These are phyloP conservation scores for Hippopotamus amphibius DNA, from an alignment of 2,113 vertebrate genomes.

Conservation along the genomic window DNA sequence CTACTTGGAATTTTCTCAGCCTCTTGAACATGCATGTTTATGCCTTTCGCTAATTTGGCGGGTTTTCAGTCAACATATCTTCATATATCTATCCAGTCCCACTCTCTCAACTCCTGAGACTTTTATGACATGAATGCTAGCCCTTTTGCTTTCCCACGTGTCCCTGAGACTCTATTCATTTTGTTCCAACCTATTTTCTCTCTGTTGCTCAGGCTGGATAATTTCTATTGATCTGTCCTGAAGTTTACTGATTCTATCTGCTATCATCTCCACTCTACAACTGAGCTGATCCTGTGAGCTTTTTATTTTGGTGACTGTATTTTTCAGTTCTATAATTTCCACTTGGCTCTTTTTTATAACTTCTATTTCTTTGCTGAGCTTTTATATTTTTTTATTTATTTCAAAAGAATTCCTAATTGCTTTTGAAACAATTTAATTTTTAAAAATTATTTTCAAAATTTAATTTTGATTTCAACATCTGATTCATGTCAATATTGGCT, in stretches of 20 bases:
- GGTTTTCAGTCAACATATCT: not conserved
- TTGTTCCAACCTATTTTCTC: not conserved
- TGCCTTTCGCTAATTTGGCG: conserved; percentile 28
- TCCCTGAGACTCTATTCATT: not conserved
- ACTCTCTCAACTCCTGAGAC: not conserved
- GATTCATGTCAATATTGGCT: conserved; percentile 19
- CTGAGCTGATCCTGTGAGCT: not conserved
- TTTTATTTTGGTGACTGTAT: conserved; percentile 13
- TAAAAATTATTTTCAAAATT: not conserved
- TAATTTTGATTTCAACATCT: not conserved
- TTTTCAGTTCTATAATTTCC: conserved; percentile 14
- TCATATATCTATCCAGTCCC: not conserved
- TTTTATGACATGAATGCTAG: not conserved
- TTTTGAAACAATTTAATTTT: not conserved
- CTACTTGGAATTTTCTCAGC: not conserved
- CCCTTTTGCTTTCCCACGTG: not conserved
- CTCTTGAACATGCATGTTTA: conserved; percentile 30
- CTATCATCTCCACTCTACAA: not conserved
- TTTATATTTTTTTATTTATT: conserved; percentile 25
- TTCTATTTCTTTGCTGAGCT: not conserved
- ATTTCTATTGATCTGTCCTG: conserved; percentile 18
- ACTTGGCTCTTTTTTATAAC: not conserved
- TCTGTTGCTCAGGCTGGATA: not conserved
- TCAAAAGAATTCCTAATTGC: conserved; percentile 2
- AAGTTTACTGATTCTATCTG: not conserved